Evolutionary conservation across 2,888 invertebrate species (phyloP), one percentile per base, ranked within the genome.

Genomic region (Eupithecia subumbrata): DNA sequence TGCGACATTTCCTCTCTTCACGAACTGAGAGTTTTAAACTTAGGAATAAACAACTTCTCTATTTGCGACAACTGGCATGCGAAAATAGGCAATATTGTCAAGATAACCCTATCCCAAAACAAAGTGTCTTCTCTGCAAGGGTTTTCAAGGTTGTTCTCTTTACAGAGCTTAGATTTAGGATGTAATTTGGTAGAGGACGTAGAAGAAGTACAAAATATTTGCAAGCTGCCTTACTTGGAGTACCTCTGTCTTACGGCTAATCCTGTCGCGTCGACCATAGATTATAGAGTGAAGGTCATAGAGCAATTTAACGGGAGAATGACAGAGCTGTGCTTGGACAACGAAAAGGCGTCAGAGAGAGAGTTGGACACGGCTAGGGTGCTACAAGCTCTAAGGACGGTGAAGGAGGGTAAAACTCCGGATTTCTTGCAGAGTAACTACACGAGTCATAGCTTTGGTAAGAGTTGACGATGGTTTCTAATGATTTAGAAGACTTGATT

Each of bases 351-450:
- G 0, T 97, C 97, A 16, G 97, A 97, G 85, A 97, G 97, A 82
- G 99, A 99, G 89, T 89, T 99, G 82, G 99, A 99, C 86, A 99
- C 98, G 4, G 98, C 99, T 0, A 96, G 98, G 60, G 97, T 99
- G 56, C 92, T 99, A 78, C 97, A 98, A 89, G 99, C 99, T 1
- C 95, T 99, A 78, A 96, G 97, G 83, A 96, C 97, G 69, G 97
- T 97, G 0, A 96, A 96, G 82, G 96, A 97, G 87, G 96, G 97
- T 8, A 96, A 96, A 85, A 95, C 95, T 0, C 96, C 96, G 0
- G 95, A 93, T 76, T 96, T 96, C 77, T 87, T 95, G 74, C 89
- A 95, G 37, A 95, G 94, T 34, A 96, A 94, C 76, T 92, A 92
- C 75, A 90, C 92, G 7, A 95, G 92, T 76, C 93, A 92, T 78